These are phyloP conservation scores for Rallus limicola DNA, from an alignment of 2,113 vertebrate genomes.

Conservation along the genomic window DNA sequence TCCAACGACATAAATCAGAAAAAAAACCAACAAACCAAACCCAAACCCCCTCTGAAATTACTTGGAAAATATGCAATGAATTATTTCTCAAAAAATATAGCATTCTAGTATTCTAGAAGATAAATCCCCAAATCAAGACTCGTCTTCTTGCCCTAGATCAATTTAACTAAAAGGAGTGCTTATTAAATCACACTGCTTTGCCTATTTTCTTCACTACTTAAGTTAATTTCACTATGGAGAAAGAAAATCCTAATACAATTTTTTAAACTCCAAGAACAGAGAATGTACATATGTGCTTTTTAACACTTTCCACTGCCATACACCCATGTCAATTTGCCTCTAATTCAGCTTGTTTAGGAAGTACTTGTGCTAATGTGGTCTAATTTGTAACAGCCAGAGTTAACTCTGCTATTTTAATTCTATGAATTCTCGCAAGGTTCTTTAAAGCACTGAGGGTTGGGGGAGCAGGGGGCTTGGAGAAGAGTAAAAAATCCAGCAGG, in stretches of 20 bases:
- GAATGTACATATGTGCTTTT: not conserved
- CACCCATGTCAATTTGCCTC: not conserved
- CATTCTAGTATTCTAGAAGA: not conserved
- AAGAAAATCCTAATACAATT: not conserved
- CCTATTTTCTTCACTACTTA: not conserved
- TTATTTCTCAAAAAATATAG: not conserved
- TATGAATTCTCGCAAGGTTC: slow-evolving; percentile 22
- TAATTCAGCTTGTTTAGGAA: slow-evolving; percentile 26
- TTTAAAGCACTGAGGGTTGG: slow-evolving; percentile 45
- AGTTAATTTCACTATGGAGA: not conserved
- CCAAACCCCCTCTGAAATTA: not conserved
- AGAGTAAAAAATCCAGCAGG: not conserved
- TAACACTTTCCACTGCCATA: not conserved
- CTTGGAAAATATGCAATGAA: not conserved
- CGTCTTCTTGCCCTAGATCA: not conserved
- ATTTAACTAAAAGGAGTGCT: not conserved
- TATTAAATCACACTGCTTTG: not conserved
- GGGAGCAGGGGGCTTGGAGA: not conserved
- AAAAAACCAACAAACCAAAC: too few species aligned
- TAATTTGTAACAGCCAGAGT: slow-evolving; percentile 36
- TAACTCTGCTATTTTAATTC: slow-evolving; percentile 5
- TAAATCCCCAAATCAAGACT: not conserved
- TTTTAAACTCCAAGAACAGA: not conserved
- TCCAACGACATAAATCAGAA: not conserved
- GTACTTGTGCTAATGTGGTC: slow-evolving; percentile 38